Conservation (phyloP, 2,888 invertebrate species). For the Helicoverpa assulta region DNA sequence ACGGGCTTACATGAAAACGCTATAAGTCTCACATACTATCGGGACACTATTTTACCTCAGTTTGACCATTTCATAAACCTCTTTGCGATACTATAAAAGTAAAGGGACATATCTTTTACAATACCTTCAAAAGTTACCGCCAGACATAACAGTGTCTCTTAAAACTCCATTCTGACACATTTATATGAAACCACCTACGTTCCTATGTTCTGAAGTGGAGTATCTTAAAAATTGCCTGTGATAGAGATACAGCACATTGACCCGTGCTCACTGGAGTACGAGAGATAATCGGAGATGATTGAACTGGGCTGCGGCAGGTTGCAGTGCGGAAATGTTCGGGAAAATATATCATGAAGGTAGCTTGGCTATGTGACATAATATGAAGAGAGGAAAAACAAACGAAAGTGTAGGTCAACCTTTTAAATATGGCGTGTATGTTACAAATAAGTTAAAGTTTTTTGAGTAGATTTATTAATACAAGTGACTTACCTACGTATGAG, state of each 20-base stretch:
- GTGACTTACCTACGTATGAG: too few species aligned
- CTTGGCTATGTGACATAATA: neutral
- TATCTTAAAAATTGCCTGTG: constrained; percentile 9
- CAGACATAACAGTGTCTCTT: neutral
- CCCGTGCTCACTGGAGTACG: constrained; percentile 17
- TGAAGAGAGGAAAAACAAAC: neutral
- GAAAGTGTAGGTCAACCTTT: neutral
- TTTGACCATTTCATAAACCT: too few species aligned
- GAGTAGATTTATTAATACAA: too few species aligned
- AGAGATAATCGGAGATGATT: constrained; percentile 44
- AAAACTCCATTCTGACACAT: neutral
- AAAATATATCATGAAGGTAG: neutral
- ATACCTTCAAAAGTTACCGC: neutral
- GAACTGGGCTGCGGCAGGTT: constrained; percentile 11
- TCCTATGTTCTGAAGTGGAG: constrained; percentile 7
- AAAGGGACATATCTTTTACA: too few species aligned
- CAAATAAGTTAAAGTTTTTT: too few species aligned
- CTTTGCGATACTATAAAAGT: too few species aligned
- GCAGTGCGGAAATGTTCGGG: neutral
- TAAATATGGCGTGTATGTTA: too few species aligned
- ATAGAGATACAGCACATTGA: constrained; percentile 28
- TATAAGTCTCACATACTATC: too few species aligned
- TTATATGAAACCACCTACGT: constrained; percentile 2
- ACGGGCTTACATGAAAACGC: too few species aligned
- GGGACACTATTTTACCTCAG: too few species aligned